Base-by-base conservation (phyloP, 2,888 invertebrate genomes). In the Sphaerophoria rueppellii region DNA sequence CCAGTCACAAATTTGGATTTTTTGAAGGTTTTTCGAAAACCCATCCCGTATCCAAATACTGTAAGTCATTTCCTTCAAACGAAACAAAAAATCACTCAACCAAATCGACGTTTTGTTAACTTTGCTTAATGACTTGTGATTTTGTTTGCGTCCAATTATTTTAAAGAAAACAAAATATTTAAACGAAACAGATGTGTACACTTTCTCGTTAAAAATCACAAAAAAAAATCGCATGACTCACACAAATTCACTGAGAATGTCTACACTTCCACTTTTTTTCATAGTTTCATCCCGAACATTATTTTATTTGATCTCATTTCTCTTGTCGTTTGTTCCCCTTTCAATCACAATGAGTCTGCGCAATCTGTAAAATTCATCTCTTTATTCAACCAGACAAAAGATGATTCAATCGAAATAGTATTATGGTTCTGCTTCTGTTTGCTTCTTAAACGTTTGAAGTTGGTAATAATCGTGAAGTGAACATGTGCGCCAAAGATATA, bases 311-410 rank as follows among this genome's bases (percentile, higher is more conserved):
- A 7, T 40, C 32, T 57, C 40, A 16, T 40, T 58, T 37, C 5
- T 24, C 14, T n/a, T 14, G 32, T 63, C 12, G 60, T 61, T 40
- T 43, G 63, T 14, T 71, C 48, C 46, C 34, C 46, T 60, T 43
- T 71, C 52, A 35, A 50, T 48, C 24, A 58, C 0, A 35, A 83
- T 79, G 83, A 83, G 83, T 72, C 50, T 83, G 83, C 83, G 83
- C 83, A 83, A 80, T 76, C 24, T 32, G 32, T 54, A 60, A 83
- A 72, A 57, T 71, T 2, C 50, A 61, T n/a, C 43, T 34, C 60
- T 79, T 75, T 50, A 71, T 78, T 55, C 78, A 46, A 57, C 83
- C 75, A 83, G 83, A 83, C 83, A 83, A 83, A 83, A 67, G 75
- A 83, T 83, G 83, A 83, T 83, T 83, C 83, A 83, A 83, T 71